A percentile compares a stretch with the other conserved stretches of the same genome.
These are phyloP conservation scores for Chauna torquata DNA, from an alignment of 2,113 vertebrate species.

Conservation along the genomic window DNA sequence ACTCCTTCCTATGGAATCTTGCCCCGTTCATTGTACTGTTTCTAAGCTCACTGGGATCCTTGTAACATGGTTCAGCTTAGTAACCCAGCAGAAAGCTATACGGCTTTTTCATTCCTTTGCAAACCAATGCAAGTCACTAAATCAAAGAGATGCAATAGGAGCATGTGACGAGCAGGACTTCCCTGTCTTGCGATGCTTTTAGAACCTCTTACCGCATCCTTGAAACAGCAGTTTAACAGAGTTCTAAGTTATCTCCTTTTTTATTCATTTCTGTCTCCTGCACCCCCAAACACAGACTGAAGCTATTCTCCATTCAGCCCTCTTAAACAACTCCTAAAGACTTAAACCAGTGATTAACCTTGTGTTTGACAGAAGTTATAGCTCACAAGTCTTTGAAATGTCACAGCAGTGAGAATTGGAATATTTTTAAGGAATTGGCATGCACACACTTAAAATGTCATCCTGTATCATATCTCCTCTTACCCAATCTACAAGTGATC, in stretches of 20 bases:
- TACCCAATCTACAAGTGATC: not conserved
- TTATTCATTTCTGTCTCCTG: not conserved
- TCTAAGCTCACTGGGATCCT: not conserved
- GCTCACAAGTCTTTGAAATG: not conserved
- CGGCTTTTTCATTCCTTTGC: not conserved
- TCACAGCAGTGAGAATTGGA: not conserved
- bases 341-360: not conserved
- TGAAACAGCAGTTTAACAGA: not conserved
- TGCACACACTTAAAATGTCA: not conserved
- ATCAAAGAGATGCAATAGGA: not conserved
- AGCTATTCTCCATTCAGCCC: not conserved
- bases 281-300: not conserved
- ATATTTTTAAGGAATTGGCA: not conserved
- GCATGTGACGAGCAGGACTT: not conserved
- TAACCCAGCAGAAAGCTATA: not conserved
- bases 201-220: not conserved
- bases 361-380: not conserved
- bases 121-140: not conserved
- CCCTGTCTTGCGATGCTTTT: not conserved
- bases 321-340: not conserved
- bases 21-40: not conserved
- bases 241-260: not conserved
- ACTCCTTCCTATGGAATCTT: not conserved
- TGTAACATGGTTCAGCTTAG: not conserved
- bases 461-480: not conserved